These are phyloP conservation scores for Oscheius sp. DNA, from an alignment of 2,888 invertebrate genomes.

Conservation along the genomic window DNA sequence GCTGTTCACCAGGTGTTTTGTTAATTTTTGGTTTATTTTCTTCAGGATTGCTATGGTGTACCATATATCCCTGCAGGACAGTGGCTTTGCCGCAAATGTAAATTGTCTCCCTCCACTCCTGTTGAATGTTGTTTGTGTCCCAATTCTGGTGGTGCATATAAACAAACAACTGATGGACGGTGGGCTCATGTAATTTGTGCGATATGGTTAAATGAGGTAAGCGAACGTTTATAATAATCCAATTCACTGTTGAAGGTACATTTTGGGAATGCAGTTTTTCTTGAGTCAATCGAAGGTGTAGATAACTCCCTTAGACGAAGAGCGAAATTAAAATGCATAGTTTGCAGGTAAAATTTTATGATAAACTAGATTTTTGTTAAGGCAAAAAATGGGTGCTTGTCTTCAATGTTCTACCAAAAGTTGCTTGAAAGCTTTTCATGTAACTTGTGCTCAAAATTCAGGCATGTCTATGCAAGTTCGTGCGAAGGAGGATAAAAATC, in stretches of 20 bases:
- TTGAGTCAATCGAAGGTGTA: conserved; percentile 90
- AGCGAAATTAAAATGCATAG: conserved; percentile 94
- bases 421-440: conserved; percentile 86
- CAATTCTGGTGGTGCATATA: conserved; percentile 96
- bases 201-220: conserved; percentile 95
- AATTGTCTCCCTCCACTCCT: conserved; percentile 90
- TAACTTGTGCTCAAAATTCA: conserved; percentile 95
- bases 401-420: conserved; percentile 64
- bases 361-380: conserved; percentile 14
- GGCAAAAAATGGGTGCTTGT: conserved; percentile 51
- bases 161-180: conserved; percentile 87
- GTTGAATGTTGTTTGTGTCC: conserved; percentile 98
- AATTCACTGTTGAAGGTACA: conserved; percentile 56
- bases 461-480: conserved; percentile 85
- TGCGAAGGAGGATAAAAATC: conserved; percentile 10
- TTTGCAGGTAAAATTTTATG: conserved; percentile 76
- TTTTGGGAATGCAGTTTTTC: conserved; percentile 87
- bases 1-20: conserved; percentile 86
- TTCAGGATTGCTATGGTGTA: conserved; percentile 85
- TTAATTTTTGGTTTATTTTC: neutral
- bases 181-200: conserved; percentile 99
- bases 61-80: conserved; percentile 96
- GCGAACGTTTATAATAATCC: neutral
- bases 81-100: conserved; percentile 93
- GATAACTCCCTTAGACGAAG: conserved; percentile 71